Evolutionary conservation across 1,140 invertebrate species (phyloP).

Genomic region (Achatina immaculata): DNA sequence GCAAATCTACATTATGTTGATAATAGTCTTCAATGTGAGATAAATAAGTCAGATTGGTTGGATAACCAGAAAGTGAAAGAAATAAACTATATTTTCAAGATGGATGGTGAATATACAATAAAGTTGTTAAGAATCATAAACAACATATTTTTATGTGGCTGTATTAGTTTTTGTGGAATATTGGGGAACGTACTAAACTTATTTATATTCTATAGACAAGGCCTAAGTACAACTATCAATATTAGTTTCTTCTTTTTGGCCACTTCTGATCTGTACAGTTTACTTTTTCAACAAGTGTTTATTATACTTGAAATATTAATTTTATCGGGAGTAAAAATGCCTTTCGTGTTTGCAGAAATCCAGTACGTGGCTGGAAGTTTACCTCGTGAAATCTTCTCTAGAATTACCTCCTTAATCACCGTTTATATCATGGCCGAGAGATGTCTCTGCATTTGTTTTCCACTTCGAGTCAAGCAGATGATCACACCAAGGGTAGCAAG

Average conservation of each 20-base stretch:
- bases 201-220: neutral
- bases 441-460: neutral
- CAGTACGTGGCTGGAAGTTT: neutral
- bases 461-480: neutral
- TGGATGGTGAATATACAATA: no score
- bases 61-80: no score
- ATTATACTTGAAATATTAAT: neutral
- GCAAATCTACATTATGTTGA: no score
- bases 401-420: neutral
- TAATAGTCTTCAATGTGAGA: no score
- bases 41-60: no score
- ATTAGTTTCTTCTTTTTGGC: constrained; percentile 16
- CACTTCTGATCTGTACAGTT: neutral
- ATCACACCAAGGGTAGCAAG: neutral
- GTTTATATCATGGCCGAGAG: neutral
- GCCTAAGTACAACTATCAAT: constrained; percentile 6
- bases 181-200: neutral
- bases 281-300: neutral
- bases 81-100: no score
- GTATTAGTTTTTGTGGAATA: neutral
- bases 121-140: neutral
- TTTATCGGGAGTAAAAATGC: neutral
- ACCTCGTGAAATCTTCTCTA: neutral
- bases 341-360: neutral
- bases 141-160: neutral